These are phyloP conservation scores for Trachythela sp. DNA, from an alignment of 64 coral and sea anemone genomes.

Conservation along the genomic window DNA sequence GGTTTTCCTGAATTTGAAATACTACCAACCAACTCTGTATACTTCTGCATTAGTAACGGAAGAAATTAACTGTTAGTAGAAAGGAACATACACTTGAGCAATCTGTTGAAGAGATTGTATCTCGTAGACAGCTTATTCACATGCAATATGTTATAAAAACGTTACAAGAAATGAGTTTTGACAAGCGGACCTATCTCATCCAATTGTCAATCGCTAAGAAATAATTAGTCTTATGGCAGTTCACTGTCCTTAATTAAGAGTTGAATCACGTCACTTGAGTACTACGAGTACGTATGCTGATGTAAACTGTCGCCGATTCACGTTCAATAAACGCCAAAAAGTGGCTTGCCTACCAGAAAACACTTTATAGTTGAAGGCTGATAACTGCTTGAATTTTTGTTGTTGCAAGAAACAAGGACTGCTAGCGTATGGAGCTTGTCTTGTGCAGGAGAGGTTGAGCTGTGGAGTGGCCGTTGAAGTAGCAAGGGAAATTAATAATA, in stretches of 20 bases:
- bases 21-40: neutral
- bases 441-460: neutral
- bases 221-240: constrained; percentile 18
- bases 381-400: neutral
- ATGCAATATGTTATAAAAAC: constrained; percentile 5
- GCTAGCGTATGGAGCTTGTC: neutral
- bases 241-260: constrained; percentile 4
- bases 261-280: constrained; percentile 19
- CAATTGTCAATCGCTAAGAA: constrained; percentile 32
- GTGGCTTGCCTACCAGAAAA: neutral
- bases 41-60: constrained; percentile 20
- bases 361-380: neutral
- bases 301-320: neutral
- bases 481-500: constrained; percentile 22
- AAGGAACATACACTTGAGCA: neutral
- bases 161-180: constrained; percentile 25
- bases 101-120: neutral
- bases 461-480: constrained; percentile 4
- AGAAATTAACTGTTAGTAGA: neutral
- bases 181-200: constrained; percentile 19
- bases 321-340: neutral
- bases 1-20: neutral
- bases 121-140: constrained; percentile 8
- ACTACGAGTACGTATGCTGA: neutral
- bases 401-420: neutral